Base-by-base conservation (phyloP, 2,113 vertebrate genomes). In the Oryzias melastigma region DNA sequence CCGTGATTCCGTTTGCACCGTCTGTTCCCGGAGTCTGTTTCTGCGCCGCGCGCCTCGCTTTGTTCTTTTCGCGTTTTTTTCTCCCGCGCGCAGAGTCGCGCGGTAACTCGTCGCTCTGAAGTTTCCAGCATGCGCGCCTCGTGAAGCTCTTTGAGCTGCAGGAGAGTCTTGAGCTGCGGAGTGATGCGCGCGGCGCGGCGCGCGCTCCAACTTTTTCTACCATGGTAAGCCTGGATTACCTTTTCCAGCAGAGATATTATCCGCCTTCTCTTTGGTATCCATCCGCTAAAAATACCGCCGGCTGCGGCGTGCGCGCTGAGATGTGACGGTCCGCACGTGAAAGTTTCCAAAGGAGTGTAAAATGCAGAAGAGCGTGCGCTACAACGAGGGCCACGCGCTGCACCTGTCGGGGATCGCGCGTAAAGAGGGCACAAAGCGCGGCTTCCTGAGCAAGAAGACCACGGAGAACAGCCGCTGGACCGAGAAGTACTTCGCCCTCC, bases 321-420 rank as follows among this genome's bases (percentile, higher is more conserved):
- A 35, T 55, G 20, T 72, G 54, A 78, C 78, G 64, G 17, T 18
- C 12, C 13, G n/a, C 16, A 65, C 2, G 35, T 12, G 64, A 35
- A 20, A 27, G 40, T 17, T 24, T 56, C 55, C 51, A 19, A 50
- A 19, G 25, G n/a, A 10, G 45, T 53, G 41, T 75, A 91, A 85
- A 56, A 98, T 98, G 96, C 96, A 98, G 95, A 97, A 97, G 75
- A 95, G 93, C 78, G 93, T 98, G 85, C 94, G 96, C 13, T 96
- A 94, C 84, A 98, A 98, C 69, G 96, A 98, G 90, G 95, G 94
- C 46, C 96, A 98, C 89, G 95, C 94, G 63, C 87, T 96, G 65
- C 90, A 94, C 86, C 92, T 98, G 84, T 93, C 95, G 18, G 80
- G 91, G 74, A 84, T 94, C 17, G 96, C 96, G 81, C 95, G 95